Evolutionary conservation across 1,140 invertebrate genomes (phyloP).

Genomic region (Anoplophora glabripennis): DNA sequence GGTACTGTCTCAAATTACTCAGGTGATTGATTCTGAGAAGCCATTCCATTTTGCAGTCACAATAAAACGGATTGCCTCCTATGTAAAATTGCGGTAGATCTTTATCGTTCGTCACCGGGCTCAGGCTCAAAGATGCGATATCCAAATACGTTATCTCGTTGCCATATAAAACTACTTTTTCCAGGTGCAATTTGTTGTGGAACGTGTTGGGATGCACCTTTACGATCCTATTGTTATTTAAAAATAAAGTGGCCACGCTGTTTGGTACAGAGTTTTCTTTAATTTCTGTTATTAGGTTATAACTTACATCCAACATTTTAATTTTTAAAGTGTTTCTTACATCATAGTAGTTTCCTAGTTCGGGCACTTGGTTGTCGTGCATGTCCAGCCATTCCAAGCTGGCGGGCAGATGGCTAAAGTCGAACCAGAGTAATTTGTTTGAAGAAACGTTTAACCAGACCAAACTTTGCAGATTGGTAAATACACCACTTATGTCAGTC

Average conservation of each 20-base stretch:
- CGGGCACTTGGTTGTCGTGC: conserved; percentile 64
- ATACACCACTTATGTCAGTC: conserved; percentile 63
- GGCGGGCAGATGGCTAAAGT: conserved; percentile 65
- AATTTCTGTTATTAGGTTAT: conserved; percentile 68
- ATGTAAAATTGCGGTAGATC: conserved; percentile 75
- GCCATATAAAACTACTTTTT: conserved; percentile 71
- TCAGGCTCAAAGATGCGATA: conserved; percentile 66
- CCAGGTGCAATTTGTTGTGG: conserved; percentile 63
- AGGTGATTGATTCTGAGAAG: conserved; percentile 73
- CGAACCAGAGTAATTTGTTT: conserved; percentile 65
- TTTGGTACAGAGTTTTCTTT: conserved; percentile 67
- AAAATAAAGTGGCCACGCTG: conserved; percentile 68
- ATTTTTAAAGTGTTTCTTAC: conserved; percentile 61
- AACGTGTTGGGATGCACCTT: conserved; percentile 72
- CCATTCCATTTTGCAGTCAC: conserved; percentile 85
- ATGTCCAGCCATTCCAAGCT: conserved; percentile 70
- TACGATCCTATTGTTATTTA: conserved; percentile 74
- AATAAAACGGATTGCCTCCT: conserved; percentile 77
- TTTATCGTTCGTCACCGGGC: conserved; percentile 60
- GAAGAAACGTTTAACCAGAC: conserved; percentile 71
- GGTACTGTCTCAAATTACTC: conserved; percentile 70
- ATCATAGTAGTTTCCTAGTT: conserved; percentile 66
- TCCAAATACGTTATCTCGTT: conserved; percentile 74
- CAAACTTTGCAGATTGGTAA: conserved; percentile 61
- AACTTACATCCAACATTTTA: conserved; percentile 73